These are phyloP conservation scores for Junonia oenone DNA, from an alignment of 2,888 invertebrate species.

Conservation along the genomic window DNA sequence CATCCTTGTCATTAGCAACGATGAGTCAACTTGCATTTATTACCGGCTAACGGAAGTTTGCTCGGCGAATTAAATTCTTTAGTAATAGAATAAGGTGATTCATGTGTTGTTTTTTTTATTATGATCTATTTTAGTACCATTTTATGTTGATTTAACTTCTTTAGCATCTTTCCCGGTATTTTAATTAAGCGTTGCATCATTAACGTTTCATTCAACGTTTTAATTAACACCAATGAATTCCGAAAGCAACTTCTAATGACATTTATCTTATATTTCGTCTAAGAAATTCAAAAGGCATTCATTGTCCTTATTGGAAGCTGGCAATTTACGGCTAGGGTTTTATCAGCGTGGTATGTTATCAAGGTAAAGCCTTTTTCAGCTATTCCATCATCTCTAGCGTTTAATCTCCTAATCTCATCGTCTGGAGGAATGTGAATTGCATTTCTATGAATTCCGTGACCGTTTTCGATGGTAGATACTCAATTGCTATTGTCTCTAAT, in stretches of 20 bases:
- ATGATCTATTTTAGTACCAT: conserved; percentile 1
- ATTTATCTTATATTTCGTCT: not conserved
- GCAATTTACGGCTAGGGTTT: not conserved
- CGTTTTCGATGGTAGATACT: conserved; percentile 19
- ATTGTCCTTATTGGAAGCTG: not conserved
- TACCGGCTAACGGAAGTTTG: conserved; percentile 35
- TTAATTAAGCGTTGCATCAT: not conserved
- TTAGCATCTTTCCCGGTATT: not conserved
- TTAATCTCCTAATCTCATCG: not conserved
- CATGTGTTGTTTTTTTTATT: conserved; percentile 23
- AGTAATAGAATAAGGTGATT: conserved; percentile 29
- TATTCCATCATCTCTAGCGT: not conserved
- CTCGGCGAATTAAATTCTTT: conserved; percentile 27
- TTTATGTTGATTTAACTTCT: conserved; percentile 7
- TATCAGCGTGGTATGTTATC: not conserved
- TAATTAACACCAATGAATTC: not conserved
- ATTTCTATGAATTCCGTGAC: conserved; percentile 13
- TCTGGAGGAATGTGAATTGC: conserved; percentile 12
- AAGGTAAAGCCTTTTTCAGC: not conserved
- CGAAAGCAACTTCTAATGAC: not conserved
- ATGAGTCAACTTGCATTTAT: conserved; percentile 34
- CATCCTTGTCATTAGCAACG: conserved; percentile 15
- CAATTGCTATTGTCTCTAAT: conserved; percentile 40
- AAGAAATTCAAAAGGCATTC: not conserved
- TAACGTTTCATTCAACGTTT: not conserved